Evolutionary conservation across 1,140 invertebrate genomes (phyloP).

Genomic region (Pseudobourletiella spinata): DNA sequence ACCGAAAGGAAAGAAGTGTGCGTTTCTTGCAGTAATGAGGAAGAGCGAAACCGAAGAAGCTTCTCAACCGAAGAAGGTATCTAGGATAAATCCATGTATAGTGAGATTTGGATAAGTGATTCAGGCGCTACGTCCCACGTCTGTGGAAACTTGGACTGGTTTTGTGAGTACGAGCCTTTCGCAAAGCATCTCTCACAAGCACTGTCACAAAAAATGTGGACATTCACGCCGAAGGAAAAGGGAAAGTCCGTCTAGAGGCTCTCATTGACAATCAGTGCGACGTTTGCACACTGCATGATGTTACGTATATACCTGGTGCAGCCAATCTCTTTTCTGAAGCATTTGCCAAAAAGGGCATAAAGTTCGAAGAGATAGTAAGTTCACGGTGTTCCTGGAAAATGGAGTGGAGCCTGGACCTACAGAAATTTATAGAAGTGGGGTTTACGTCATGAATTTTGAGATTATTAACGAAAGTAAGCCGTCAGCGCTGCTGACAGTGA

Average conservation of each 20-base stretch:
- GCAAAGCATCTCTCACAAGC: neutral
- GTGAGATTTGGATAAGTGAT: neutral
- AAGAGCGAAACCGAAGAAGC: neutral
- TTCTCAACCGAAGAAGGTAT: too few species aligned
- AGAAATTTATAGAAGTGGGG: neutral
- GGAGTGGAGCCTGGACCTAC: neutral
- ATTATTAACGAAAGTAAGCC: neutral
- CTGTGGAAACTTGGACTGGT: neutral
- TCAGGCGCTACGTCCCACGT: slow-evolving; percentile 3
- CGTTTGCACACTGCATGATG: neutral
- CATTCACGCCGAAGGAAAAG: neutral
- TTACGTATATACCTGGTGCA: neutral
- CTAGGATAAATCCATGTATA: neutral
- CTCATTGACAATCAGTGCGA: neutral
- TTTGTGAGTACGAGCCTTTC: neutral
- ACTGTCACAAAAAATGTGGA: neutral
- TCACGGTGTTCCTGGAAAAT: neutral
- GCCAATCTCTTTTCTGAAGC: slow-evolving; percentile 7
- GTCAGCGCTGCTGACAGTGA: neutral
- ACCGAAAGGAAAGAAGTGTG: neutral
- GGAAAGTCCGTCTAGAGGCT: neutral
- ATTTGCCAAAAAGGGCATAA: neutral
- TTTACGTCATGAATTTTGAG: slow-evolving; percentile 1
- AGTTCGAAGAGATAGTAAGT: neutral
- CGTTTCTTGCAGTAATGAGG: neutral